Evolutionary conservation across 2,797 vertebrate species (phyloP), one percentile per base, ranked within the genome.

Genomic region (Poeciliopsis paucimaculata): DNA sequence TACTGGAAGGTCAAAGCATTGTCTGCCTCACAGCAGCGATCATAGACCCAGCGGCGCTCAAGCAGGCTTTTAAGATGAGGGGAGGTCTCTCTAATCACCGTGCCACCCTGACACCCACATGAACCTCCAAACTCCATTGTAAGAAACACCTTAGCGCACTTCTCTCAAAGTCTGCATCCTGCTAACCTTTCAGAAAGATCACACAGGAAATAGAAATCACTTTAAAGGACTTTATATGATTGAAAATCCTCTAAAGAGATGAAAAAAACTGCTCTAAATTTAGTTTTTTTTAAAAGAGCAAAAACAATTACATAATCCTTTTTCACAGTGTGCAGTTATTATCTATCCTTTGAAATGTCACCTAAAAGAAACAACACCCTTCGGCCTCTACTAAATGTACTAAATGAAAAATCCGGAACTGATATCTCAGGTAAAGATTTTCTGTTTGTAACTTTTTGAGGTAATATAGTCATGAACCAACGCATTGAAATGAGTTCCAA

Each of bases 1-100:
- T 39, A 53, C 53, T 72, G 73, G 76, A 76, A 84, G 79, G 70
- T 86, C 82, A 81, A 16, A 77, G 81, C 72, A 49, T 83, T 78
- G 76, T 77, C 77, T 73, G 64, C 72, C 45, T 55, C 78, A n/a
- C 81, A 73, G 85, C 83, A 74, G 83, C 68, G 16, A 75, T 20
- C 75, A 16, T 0, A 2, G 71, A 1, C 71, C 76, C 1, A 64
- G 62, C 68, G 16, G 36, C 8, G 72, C 60, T 78, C 78, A 18
- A 26, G 39, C 46, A 34, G 74, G 60, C 72, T 77, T 78, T 80
- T 9, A 43, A 49, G 39, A 43, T 62, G n/a, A 78, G 26, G 60
- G 73, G 68, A 57, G 77, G 36, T 12, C 82, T 74, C 43, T n/a
- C 73, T 85, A 83, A 87, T 87, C 73, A 82, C 57, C 7, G 5